Evolutionary conservation across 1,140 invertebrate genomes (phyloP), one percentile per base, ranked within the genome.

Genomic region (Anagrus nilaparvatae): DNA sequence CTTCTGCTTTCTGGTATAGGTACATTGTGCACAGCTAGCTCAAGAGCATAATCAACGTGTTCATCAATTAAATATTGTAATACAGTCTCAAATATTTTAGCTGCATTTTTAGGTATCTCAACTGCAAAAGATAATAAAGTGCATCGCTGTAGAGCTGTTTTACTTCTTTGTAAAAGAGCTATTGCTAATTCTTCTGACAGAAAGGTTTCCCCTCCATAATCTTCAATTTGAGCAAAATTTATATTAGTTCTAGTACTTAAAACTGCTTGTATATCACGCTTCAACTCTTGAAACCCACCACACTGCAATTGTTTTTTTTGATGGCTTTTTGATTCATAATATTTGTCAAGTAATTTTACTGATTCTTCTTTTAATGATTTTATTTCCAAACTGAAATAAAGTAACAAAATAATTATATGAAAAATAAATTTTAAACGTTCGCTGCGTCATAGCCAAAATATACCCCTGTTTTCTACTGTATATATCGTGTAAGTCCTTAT

Each of bases 161-260:
- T 93, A 1, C 87, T 84, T 60, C 96, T 88, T 61, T 93, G 88
- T 10, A 99, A 67, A 52, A 98, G 75, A 52, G 82, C 87, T 40
- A 95, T 89, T 1, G 91, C 92, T n/a, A 98, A 74, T 61, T 96
- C 89, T 64, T 97, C 93, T 1, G 92, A 96, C 2, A 99, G 71
- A 62, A 99, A 97, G 0, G 92, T 97, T 69, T 99, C 94, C 0
- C 93, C 93, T 3, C 91, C 90, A 63, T 93, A 96, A 63, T 95
- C 89, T 63, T 97, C 93, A 41, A 89, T 86, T 58, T 87, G 84
- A 4, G 87, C 87, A 47, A 95, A 89, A 57, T 94, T 94, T 28
- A 94, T 88, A 55, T 93, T 93, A 0, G 90, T 86, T 43, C 88
- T 76, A 2, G 84, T 86, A 2, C 86, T 87, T 49, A 98, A 84